Conservation (phyloP, 1,140 invertebrate genomes). For the Contarinia nasturtii region DNA sequence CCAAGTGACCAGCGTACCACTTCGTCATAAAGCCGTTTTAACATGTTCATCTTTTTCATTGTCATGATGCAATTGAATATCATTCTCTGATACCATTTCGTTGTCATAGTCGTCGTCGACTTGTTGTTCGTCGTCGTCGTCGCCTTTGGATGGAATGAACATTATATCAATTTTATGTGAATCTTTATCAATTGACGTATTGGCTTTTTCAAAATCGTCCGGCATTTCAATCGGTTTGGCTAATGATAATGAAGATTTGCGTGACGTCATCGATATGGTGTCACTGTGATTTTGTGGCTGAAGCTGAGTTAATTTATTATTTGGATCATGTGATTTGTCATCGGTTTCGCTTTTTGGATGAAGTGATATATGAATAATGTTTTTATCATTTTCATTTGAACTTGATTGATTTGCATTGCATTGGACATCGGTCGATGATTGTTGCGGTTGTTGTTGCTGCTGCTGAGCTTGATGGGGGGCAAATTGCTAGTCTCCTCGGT, state of each 20-base stretch:
- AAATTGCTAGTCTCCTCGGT: slow-evolving; percentile 44
- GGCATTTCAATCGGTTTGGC: slow-evolving; percentile 13
- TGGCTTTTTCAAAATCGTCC: slow-evolving; percentile 6
- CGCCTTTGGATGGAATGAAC: slow-evolving; percentile 2
- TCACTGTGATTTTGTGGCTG: too few relatives aligned
- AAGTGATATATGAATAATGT: not conserved
- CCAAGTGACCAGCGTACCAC: slow-evolving; percentile 25
- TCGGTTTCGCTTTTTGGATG: not conserved
- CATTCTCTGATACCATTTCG: not conserved
- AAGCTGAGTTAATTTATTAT: slow-evolving; percentile 7
- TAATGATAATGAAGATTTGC: slow-evolving; percentile 8
- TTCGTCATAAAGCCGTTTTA: slow-evolving; percentile 21
- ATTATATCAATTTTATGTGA: not conserved
- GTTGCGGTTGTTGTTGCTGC: not conserved
- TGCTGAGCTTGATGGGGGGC: slow-evolving; percentile 16
- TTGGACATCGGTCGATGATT: not conserved
- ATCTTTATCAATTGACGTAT: not conserved
- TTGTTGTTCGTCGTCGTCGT: not conserved
- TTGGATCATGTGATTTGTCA: not conserved
- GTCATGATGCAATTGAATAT: not conserved
- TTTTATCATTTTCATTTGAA: not conserved
- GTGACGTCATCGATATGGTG: slow-evolving; percentile 15
- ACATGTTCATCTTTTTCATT: slow-evolving; percentile 9
- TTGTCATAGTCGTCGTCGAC: not conserved
- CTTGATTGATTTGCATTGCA: not conserved